phyloP scores from a whole-genome alignment of 2,113 vertebrate species.

The Daphoenositta chrysoptera region DNA sequence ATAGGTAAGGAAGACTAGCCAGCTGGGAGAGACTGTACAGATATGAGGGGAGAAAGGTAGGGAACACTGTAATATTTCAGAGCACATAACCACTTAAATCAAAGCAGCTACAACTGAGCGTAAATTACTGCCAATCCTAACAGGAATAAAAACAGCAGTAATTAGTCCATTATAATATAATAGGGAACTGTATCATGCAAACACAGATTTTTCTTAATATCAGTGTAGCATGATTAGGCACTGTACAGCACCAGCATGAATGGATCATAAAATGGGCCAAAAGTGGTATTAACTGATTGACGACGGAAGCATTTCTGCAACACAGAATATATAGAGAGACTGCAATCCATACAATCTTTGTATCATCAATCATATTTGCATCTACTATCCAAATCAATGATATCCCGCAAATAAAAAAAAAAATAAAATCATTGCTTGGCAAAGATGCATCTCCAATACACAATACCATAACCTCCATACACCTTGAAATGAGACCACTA shows the following conservation, averaged over 20 bases:
- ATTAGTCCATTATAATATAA: background rate
- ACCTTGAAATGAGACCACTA: background rate
- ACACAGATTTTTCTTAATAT: background rate
- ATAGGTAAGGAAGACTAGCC: background rate
- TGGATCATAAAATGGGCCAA: background rate
- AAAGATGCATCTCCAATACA: background rate
- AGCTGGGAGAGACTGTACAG: background rate
- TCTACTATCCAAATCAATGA: background rate
- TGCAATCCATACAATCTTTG: background rate
- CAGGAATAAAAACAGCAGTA: background rate
- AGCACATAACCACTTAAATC: background rate
- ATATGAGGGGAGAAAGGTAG: background rate
- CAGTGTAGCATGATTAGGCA: background rate
- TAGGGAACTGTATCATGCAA: background rate
- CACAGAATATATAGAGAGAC: background rate
- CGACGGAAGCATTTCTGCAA: background rate
- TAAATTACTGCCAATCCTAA: background rate
- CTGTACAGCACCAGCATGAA: background rate
- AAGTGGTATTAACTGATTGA: background rate
- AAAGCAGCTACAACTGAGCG: background rate
- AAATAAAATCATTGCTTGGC: background rate
- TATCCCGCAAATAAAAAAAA: background rate
- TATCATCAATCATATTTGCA: background rate
- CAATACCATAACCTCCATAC: background rate
- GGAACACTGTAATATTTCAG: background rate